Evolutionary conservation across 37 sponge, comb jelly and placozoan genomes (phyloP).

Genomic region (Cliona cf. orientalis): DNA sequence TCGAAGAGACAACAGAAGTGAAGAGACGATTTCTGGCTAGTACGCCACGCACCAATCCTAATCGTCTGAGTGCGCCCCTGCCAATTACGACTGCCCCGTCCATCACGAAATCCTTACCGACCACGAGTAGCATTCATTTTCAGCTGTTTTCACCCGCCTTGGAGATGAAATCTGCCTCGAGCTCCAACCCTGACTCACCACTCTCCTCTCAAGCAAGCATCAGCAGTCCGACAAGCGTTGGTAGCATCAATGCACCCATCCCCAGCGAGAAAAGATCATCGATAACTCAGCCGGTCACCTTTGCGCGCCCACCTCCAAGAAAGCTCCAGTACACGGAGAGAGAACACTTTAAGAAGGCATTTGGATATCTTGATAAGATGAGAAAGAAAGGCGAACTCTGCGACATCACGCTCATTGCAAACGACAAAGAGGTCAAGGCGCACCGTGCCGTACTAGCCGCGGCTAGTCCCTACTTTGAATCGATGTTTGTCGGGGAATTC

Average conservation of each 20-base stretch:
- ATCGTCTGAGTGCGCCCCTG: background rate
- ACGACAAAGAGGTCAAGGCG: constrained; percentile 40
- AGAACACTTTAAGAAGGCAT: constrained; percentile 54
- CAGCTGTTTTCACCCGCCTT: background rate
- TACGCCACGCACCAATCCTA: background rate
- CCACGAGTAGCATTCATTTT: background rate
- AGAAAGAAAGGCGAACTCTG: constrained; percentile 75
- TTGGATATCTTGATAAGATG: constrained; percentile 66
- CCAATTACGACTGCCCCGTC: background rate
- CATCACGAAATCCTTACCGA: background rate
- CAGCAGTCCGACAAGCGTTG: background rate
- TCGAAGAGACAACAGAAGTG: no score
- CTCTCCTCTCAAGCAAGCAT: background rate
- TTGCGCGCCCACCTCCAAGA: constrained; percentile 44
- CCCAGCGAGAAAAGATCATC: background rate
- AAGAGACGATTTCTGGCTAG: background rate
- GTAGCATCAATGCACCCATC: background rate
- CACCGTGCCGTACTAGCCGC: constrained; percentile 77
- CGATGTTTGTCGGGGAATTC: constrained; percentile 79
- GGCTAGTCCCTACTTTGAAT: constrained; percentile 75
- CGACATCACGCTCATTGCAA: constrained; percentile 54
- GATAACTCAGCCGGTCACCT: constrained; percentile 35
- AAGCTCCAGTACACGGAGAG: constrained; percentile 64
- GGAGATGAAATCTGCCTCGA: background rate
- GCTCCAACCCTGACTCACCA: background rate